Conservation (phyloP, 2,113 vertebrate species). For the Lepisosteus oculatus region DNA sequence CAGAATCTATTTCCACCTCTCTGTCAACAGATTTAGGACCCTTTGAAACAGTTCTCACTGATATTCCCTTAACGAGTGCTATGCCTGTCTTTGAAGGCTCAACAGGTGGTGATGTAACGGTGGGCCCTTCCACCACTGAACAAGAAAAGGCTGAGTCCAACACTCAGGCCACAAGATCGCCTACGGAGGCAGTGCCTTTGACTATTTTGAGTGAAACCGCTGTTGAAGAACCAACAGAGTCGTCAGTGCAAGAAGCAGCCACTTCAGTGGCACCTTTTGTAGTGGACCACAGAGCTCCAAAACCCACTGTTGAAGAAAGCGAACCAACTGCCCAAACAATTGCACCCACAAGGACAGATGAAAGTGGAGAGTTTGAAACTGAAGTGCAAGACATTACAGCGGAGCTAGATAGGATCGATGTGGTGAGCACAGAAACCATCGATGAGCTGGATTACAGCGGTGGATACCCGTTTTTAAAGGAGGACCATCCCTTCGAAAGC, state of each 20-base stretch:
- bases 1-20: slow-evolving; percentile 15
- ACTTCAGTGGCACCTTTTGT: neutral
- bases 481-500: slow-evolving; percentile 26
- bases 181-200: neutral
- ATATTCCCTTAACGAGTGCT: slow-evolving; percentile 8
- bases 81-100: neutral
- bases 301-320: slow-evolving; percentile 35
- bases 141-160: neutral
- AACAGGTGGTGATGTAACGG: neutral
- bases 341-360: neutral
- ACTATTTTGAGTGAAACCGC: neutral
- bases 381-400: slow-evolving; percentile 38
- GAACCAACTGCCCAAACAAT: slow-evolving; percentile 7
- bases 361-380: neutral
- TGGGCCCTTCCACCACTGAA: neutral
- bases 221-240: slow-evolving; percentile 16
- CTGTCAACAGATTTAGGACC: slow-evolving; percentile 39
- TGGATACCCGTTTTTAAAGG: slow-evolving; percentile 29
- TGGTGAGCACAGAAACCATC: slow-evolving; percentile 28
- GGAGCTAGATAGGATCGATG: slow-evolving; percentile 35
- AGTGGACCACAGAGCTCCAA: neutral
- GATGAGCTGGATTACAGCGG: slow-evolving; percentile 52
- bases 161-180: neutral
- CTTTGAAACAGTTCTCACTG: slow-evolving; percentile 36
- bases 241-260: neutral